Evolutionary conservation across 2,888 invertebrate genomes (phyloP), one percentile per base, ranked within the genome.

Genomic region (Oligia strigilis): DNA sequence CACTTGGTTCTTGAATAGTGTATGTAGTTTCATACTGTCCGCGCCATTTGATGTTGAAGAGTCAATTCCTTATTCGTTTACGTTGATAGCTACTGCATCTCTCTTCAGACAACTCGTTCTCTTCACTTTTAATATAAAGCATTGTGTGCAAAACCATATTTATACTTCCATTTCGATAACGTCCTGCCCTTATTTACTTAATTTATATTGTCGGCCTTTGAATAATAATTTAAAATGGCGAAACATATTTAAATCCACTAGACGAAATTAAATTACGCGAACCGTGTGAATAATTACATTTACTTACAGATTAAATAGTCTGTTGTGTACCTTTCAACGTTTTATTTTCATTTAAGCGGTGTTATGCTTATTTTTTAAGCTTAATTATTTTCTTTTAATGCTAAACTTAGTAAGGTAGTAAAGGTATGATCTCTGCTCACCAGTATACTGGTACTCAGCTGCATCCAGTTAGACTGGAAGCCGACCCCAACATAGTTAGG

Each of bases 31-130:
- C 58, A 65, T 65, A 36, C 40, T 65, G 43, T 36, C 40, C 49
- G 77, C 70, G 77, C 70, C 49, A 49, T 70, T 81, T 43, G 14
- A 64, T 58, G 55, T 76, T 76, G 14, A 49, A 81, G 49, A 40
- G 60, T 46, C 65, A 36, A 77, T 82, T 76, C 36, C 49, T 82
- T 65, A 82, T 65, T 82, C 82, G 82, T 70, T 81, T 70, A 82
- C 14, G 14, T 70, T 58, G 58, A 82, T 77, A 82, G 58, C 52
- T 64, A 43, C 58, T 64, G 40, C 29, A 64, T 64, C 49, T 6
- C 23, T 69, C 29, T 55, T 75, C 29, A 55, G 23, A 1, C 13
- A 72, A 73, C 29, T 62, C 13, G 19, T 76, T 43, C 17, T 77
- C 60, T 46, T 64, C 19, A 55, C 8, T 29, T 75, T 65, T 14